Percentiles rank a stretch among this genome's conserved stretches.
Evolutionary conservation across 2,888 invertebrate genomes (phyloP).

Genomic region (Argyresthia goedartella): DNA sequence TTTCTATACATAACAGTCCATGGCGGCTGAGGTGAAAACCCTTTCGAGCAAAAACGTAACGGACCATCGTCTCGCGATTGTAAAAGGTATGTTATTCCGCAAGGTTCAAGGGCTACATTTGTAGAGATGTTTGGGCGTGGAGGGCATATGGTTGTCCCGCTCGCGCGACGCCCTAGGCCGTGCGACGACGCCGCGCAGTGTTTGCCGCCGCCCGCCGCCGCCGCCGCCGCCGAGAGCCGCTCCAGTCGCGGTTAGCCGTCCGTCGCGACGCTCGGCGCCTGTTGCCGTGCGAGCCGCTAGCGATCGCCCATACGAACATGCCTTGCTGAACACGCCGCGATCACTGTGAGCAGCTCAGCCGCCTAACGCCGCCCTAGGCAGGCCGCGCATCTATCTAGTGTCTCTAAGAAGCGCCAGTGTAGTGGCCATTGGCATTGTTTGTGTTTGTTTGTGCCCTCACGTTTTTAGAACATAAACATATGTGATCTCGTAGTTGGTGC

Average conservation of each 20-base stretch:
- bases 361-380: conserved; percentile 55
- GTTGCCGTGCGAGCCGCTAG: conserved; percentile 20
- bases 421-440: conserved; percentile 47
- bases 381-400: too few species aligned
- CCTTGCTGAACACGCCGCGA: conserved; percentile 37
- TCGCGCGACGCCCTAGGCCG: conserved; percentile 61
- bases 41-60: conserved; percentile 57
- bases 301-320: conserved; percentile 22
- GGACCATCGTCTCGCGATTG: conserved; percentile 35
- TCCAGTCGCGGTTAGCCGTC: conserved; percentile 70
- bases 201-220: conserved; percentile 11
- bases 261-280: conserved; percentile 67
- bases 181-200: conserved; percentile 16
- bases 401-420: conserved; percentile 21
- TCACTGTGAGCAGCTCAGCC: conserved; percentile 35
- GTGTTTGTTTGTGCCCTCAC: conserved; percentile 27
- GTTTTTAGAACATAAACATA: background rate
- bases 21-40: conserved; percentile 58
- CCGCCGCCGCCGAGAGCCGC: conserved; percentile 46
- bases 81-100: conserved; percentile 49
- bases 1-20: conserved; percentile 39
- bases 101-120: conserved; percentile 64
- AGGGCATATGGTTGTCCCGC: conserved; percentile 54
- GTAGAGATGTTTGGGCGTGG: conserved; percentile 36
- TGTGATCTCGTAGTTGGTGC: background rate